A percentile compares a stretch with the other conserved stretches of the same genome.
These are phyloP conservation scores for Drosophila birchii DNA, from an alignment of 2,888 invertebrate genomes.

Conservation along the genomic window DNA sequence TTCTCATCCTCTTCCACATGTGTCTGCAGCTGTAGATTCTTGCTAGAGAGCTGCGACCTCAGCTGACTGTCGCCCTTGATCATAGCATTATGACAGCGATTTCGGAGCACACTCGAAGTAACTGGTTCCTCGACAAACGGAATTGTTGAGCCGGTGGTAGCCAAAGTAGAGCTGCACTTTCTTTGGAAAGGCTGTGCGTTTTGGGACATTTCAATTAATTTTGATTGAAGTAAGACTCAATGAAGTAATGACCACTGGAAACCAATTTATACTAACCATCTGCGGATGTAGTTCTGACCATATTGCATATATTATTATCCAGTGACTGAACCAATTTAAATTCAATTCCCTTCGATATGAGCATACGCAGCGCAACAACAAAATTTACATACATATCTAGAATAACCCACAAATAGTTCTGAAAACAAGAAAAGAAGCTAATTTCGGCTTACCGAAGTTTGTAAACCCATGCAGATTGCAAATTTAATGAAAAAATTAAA, in stretches of 20 bases:
- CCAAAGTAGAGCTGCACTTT: not conserved
- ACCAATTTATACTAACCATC: not conserved
- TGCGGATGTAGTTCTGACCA: not conserved
- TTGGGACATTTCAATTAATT: constrained; percentile 26
- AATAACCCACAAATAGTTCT: too few relatives aligned
- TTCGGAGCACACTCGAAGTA: constrained; percentile 7
- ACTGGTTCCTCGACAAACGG: constrained; percentile 1
- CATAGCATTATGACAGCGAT: constrained; percentile 6
- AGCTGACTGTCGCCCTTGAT: not conserved
- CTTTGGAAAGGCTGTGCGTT: not conserved
- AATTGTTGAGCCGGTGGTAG: not conserved
- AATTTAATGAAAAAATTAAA: too few relatives aligned
- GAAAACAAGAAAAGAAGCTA: too few relatives aligned
- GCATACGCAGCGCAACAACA: too few relatives aligned
- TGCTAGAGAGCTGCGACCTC: not conserved
- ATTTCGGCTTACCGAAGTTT: too few relatives aligned
- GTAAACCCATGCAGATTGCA: too few relatives aligned
- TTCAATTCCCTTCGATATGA: not conserved
- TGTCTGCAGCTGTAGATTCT: not conserved
- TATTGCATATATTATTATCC: too few relatives aligned
- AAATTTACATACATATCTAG: too few relatives aligned
- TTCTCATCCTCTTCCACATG: not conserved
- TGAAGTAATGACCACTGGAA: constrained; percentile 3
- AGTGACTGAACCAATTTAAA: not conserved
- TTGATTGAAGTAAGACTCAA: constrained; percentile 35